Evolutionary conservation across 2,888 invertebrate species (phyloP), one percentile per base, ranked within the genome.

Genomic region (Ochropleura leucogaster): DNA sequence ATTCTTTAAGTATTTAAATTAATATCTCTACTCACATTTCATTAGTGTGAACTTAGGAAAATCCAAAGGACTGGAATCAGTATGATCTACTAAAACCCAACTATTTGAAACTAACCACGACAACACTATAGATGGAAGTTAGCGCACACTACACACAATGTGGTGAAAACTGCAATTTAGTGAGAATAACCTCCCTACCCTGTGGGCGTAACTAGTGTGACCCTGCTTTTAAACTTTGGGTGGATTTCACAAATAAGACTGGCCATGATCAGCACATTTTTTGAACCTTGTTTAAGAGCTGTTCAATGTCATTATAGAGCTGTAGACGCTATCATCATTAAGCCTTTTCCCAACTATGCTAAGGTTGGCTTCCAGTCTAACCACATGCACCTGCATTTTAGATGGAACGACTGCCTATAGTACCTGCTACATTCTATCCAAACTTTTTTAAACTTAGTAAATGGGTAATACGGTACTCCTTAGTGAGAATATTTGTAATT

Each of bases 11-110:
- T 57, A 57, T 7, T 60, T 18, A 18, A 59, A 60, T 40, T 20
- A 55, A 20, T 55, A 55, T 20, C 12, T 60, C 44, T 62, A 62
- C 62, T 62, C 62, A 62, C 62, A 14, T 62, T 44, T 44, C n/a
- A 8, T 57, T n/a, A 9, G 62, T 62, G 44, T 7, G 14, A 44
- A 44, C 44, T 62, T 62, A 44, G 9, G 18, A 51, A 40, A 42
- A n/a, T 51, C 16, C n/a, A 44, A 44, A 16, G 10, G 67, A 16
- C 67, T 67, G 44, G 53, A 67, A 67, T 67, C 53, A 67, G 53
- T 20, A 67, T n/a, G n/a, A n/a, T 49, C 30, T 46, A 10, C 20
- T 64, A 47, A 59, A 63, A 20, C 46, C 16, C 63, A 7, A 62
- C 60, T 30, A 62, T 7, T 46, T 16, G 46, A 46, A 63, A 63